Percentiles rank a stretch among this genome's conserved stretches.
Conservation (phyloP, 2,113 vertebrate genomes). For the Oryzias curvinotus region DNA sequence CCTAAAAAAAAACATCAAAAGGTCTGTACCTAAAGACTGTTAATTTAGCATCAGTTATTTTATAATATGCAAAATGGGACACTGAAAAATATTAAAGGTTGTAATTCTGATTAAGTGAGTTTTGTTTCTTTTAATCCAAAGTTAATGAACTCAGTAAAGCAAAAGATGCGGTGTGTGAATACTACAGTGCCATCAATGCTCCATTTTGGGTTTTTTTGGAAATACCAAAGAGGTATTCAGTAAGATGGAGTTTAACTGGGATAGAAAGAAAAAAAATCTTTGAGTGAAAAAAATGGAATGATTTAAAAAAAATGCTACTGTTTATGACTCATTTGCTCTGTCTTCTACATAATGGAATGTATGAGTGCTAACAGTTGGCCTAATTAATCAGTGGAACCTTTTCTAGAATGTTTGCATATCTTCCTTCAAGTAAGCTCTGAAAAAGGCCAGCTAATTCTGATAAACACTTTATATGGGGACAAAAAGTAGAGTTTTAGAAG, state of each 20-base stretch:
- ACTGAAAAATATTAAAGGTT: no score
- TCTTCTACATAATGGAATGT: neutral
- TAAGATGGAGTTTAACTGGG: constrained; percentile 64
- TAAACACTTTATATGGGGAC: constrained; percentile 1
- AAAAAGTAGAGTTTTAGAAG: constrained; percentile 43
- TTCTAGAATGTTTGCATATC: constrained; percentile 11
- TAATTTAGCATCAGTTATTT: no score
- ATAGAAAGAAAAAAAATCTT: constrained; percentile 36
- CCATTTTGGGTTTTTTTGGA: constrained; percentile 62
- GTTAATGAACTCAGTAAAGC: constrained; percentile 45
- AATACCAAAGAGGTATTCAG: constrained; percentile 36
- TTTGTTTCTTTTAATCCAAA: constrained; percentile 30
- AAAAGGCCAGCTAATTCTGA: constrained; percentile 20
- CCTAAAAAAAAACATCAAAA: no score
- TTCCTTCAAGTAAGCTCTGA: constrained; percentile 16
- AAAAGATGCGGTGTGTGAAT: constrained; percentile 67
- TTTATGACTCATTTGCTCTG: neutral
- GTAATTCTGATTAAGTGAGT: neutral
- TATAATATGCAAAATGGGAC: no score
- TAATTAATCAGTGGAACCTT: constrained; percentile 9
- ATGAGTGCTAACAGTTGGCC: neutral
- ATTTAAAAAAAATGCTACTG: no score
- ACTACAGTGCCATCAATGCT: constrained; percentile 55
- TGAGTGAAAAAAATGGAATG: no score
- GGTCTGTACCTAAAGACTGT: no score